A percentile compares a stretch with the other conserved stretches of the same genome.
These are phyloP conservation scores for Mesocentrotus franciscanus DNA, from an alignment of 53 echinoderm and acorn worm genomes.

Conservation along the genomic window DNA sequence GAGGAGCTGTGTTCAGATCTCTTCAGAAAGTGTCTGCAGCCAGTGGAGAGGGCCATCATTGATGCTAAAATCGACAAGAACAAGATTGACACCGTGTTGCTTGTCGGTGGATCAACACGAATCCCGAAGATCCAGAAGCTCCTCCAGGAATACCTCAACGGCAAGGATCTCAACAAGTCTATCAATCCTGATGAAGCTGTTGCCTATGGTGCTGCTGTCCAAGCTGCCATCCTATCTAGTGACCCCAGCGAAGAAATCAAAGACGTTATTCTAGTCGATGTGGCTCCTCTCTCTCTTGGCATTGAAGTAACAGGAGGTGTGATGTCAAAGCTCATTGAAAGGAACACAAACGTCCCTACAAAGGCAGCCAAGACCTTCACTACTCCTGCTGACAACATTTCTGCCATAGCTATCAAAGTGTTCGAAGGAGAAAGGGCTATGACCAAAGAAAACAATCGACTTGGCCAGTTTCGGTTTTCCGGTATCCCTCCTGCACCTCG, in stretches of 20 bases:
- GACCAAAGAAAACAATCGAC: conserved; percentile 88
- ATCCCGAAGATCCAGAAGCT: conserved; percentile 91
- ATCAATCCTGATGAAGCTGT: conserved; percentile 91
- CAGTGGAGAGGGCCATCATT: conserved; percentile 83
- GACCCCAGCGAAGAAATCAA: conserved; percentile 85
- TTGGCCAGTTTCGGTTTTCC: conserved; percentile 79
- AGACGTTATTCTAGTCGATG: conserved; percentile 89
- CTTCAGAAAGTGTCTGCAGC: conserved; percentile 81
- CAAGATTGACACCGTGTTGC: conserved; percentile 78
- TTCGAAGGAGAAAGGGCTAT: conserved; percentile 89
- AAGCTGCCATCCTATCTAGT: conserved; percentile 86
- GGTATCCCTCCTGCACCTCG: conserved; percentile 90
- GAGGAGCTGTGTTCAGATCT: conserved; percentile 88
- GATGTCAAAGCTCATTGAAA: conserved; percentile 85
- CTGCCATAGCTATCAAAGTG: conserved; percentile 84
- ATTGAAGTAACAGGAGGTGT: conserved; percentile 87
- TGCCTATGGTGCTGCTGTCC: conserved; percentile 88
- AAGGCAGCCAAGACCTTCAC: conserved; percentile 63
- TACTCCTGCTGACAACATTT: conserved; percentile 83
- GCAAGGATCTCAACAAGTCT: conserved; percentile 85
- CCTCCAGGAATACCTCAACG: conserved; percentile 81
- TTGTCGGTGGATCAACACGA: conserved; percentile 90
- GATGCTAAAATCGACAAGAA: conserved; percentile 87
- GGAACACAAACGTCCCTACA: conserved; percentile 79
- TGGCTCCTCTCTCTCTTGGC: conserved; percentile 88